Evolutionary conservation across 1,140 invertebrate genomes (phyloP).

Genomic region (Lepidurus arcticus): DNA sequence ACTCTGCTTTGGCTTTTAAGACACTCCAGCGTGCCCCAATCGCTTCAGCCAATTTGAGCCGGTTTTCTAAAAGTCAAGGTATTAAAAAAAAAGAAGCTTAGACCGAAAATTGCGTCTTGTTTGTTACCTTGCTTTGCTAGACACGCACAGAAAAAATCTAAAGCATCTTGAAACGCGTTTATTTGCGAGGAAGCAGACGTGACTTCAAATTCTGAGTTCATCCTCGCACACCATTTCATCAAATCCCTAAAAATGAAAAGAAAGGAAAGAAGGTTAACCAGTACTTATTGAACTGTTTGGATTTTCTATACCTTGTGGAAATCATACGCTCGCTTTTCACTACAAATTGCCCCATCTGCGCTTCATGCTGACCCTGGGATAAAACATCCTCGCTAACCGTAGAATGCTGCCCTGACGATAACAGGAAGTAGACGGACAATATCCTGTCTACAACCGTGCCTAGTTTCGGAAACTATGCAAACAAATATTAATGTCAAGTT

Average conservation of each 20-base stretch:
- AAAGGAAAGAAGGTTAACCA: too few relatives aligned
- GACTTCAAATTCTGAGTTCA: constrained; percentile 65
- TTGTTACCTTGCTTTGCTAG: constrained; percentile 50
- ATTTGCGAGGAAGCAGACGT: constrained; percentile 65
- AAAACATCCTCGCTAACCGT: constrained; percentile 24
- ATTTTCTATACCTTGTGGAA: constrained; percentile 43
- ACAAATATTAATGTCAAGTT: too few relatives aligned
- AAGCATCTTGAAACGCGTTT: constrained; percentile 78
- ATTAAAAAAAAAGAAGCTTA: constrained; percentile 22
- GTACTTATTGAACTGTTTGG: too few relatives aligned
- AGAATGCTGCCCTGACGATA: constrained; percentile 33
- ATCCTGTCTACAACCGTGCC: constrained; percentile 68
- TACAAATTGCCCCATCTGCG: constrained; percentile 24
- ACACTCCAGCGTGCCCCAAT: constrained; percentile 78
- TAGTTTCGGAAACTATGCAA: constrained; percentile 57
- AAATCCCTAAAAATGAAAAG: constrained; percentile 59
- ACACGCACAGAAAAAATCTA: constrained; percentile 83
- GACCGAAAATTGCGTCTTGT: constrained; percentile 36
- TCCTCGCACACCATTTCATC: constrained; percentile 83
- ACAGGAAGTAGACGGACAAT: constrained; percentile 74
- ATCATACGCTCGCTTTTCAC: constrained; percentile 41
- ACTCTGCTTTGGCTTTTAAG: constrained; percentile 72
- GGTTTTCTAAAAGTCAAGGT: constrained; percentile 33
- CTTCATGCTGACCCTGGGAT: constrained; percentile 14
- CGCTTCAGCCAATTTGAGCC: constrained; percentile 60